These are phyloP conservation scores for Sebastes diaconus DNA, from an alignment of 2,797 vertebrate species.

Conservation along the genomic window DNA sequence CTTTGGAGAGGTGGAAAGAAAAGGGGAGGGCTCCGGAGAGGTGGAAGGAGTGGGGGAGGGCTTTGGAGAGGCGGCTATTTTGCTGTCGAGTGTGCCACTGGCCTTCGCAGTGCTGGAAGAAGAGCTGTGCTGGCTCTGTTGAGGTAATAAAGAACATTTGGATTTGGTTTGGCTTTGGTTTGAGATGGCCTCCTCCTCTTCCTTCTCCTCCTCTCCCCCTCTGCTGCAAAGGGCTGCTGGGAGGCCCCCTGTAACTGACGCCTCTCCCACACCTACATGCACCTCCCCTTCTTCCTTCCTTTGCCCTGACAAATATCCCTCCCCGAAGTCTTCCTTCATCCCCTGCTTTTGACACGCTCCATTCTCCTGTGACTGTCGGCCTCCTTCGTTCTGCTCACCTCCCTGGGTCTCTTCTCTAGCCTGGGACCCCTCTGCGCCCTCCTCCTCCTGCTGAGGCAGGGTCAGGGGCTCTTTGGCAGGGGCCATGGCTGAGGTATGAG, in stretches of 20 bases:
- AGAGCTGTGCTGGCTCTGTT: constrained; percentile 94
- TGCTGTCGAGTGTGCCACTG: constrained; percentile 86
- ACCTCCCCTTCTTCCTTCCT: constrained; percentile 71
- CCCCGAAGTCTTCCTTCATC: constrained; percentile 62
- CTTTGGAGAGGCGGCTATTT: constrained; percentile 85
- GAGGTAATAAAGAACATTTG: constrained; percentile 99
- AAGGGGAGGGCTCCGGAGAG: constrained; percentile 84
- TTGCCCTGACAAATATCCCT: constrained; percentile 67
- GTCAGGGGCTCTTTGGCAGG: constrained; percentile 79
- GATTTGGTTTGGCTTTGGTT: constrained; percentile 99
- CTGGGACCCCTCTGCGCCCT: constrained; percentile 74
- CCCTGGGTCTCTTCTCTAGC: constrained; percentile 76
- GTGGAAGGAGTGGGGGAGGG: constrained; percentile 87
- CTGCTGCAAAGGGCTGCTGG: constrained; percentile 80
- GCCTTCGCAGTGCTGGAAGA: constrained; percentile 87
- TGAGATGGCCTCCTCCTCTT: constrained; percentile 98
- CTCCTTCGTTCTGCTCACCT: constrained; percentile 83
- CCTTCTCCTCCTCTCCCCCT: constrained; percentile 80
- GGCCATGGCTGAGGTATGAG: constrained; percentile 78
- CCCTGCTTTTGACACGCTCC: constrained; percentile 61
- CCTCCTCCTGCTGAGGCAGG: constrained; percentile 68
- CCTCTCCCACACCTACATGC: constrained; percentile 82
- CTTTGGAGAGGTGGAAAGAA: constrained; percentile 91
- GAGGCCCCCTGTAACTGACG: constrained; percentile 78
- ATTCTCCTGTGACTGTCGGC: constrained; percentile 80